Evolutionary conservation across 2,888 invertebrate species (phyloP).

Genomic region (Euspilapteryx auroguttella): DNA sequence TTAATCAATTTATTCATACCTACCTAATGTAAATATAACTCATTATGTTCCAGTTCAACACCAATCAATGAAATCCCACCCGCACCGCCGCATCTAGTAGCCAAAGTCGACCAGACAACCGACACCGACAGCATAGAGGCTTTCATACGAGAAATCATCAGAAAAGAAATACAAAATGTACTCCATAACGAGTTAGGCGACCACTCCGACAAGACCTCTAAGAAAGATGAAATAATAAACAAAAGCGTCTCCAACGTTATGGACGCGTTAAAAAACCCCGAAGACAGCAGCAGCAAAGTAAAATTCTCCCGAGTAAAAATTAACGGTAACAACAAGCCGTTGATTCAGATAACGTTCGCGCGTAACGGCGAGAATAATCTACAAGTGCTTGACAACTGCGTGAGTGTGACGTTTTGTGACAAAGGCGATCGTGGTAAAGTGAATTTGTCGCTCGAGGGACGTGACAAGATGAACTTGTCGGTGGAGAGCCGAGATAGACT

Average conservation of each 20-base stretch:
- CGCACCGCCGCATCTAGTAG: too few species aligned
- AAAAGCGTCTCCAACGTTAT: conserved; percentile 35
- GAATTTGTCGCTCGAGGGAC: conserved; percentile 24
- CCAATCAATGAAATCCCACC: too few species aligned
- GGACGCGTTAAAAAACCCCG: conserved; percentile 22
- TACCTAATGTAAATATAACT: too few species aligned
- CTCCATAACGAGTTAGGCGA: conserved; percentile 31
- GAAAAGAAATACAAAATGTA: conserved; percentile 37
- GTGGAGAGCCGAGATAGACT: conserved; percentile 18
- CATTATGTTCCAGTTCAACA: too few species aligned
- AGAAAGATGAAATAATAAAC: conserved; percentile 27
- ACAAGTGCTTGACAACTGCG: conserved; percentile 42
- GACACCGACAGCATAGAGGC: conserved; percentile 45
- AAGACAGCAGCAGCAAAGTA: conserved; percentile 3
- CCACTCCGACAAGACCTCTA: conserved; percentile 12
- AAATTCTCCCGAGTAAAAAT: conserved; percentile 39
- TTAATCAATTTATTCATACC: too few species aligned
- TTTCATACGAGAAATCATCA: conserved; percentile 38
- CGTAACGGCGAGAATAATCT: conserved; percentile 38
- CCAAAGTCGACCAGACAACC: conserved; percentile 14
- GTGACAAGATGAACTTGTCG: too few species aligned
- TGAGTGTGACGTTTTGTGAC: conserved; percentile 42
- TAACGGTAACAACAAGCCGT: conserved; percentile 44
- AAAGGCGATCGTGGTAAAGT: conserved; percentile 18
- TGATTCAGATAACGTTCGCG: conserved; percentile 40